phyloP scores from a whole-genome alignment of 2,113 vertebrate species.

The Dipodomys spectabilis region DNA sequence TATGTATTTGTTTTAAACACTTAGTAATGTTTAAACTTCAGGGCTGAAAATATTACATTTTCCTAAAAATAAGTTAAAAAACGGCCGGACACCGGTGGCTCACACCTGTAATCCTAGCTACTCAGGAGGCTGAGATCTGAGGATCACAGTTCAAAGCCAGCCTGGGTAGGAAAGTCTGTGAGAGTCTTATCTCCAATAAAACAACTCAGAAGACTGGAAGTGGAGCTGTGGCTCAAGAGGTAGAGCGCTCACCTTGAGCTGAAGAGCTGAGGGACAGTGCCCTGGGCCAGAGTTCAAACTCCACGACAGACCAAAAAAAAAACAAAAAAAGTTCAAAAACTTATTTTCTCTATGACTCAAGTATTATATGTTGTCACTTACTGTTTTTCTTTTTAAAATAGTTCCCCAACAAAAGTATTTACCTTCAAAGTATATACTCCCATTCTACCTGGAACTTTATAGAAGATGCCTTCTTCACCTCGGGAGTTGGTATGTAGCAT shows the following conservation, averaged over 20 bases:
- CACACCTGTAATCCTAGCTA: too few species aligned
- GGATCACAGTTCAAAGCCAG: too few species aligned
- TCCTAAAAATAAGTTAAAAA: slow-evolving; percentile 21
- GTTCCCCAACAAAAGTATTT: slow-evolving; percentile 58
- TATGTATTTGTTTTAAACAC: not conserved
- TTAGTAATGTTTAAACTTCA: not conserved
- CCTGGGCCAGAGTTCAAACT: too few species aligned
- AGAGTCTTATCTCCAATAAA: too few species aligned
- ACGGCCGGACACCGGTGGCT: not conserved
- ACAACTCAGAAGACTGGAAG: too few species aligned
- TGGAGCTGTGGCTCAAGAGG: too few species aligned
- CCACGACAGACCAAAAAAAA: too few species aligned
- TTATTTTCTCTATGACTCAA: slow-evolving; percentile 1
- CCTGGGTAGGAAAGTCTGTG: too few species aligned
- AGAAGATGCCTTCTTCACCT: slow-evolving; percentile 99
- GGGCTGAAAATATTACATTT: slow-evolving; percentile 39
- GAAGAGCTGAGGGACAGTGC: too few species aligned
- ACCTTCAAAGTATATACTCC: slow-evolving; percentile 99
- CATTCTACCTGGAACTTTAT: slow-evolving; percentile 98
- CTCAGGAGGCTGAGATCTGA: too few species aligned
- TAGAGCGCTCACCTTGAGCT: too few species aligned
- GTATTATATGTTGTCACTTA: not conserved
- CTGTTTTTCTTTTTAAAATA: not conserved
- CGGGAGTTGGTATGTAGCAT: slow-evolving; percentile 99
- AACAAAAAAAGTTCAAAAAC: not conserved